These are phyloP conservation scores for Pocillopora damicornis DNA, from an alignment of 64 coral and sea anemone species.

Conservation along the genomic window DNA sequence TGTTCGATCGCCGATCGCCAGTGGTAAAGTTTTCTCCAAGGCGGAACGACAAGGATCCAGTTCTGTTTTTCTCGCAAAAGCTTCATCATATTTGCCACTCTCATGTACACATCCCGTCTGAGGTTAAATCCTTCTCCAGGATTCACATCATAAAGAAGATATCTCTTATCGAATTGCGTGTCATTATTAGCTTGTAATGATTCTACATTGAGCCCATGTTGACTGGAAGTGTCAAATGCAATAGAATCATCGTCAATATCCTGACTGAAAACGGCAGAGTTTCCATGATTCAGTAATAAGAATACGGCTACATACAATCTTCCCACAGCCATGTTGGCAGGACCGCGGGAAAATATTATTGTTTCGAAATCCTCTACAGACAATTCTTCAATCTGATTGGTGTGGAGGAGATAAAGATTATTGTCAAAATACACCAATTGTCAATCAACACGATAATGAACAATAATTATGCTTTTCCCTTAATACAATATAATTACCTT, in stretches of 20 bases:
- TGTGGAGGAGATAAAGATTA: background rate
- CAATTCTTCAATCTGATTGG: constrained; percentile 20
- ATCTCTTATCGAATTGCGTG: constrained; percentile 52
- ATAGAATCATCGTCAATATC: constrained; percentile 71
- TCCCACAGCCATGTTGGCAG: constrained; percentile 39
- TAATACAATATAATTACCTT: too few species aligned
- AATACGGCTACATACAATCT: background rate
- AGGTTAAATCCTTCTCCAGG: constrained; percentile 98
- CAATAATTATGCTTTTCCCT: too few species aligned
- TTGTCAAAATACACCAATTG: constrained; percentile 12
- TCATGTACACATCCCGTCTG: constrained; percentile 89
- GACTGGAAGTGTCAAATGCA: constrained; percentile 72
- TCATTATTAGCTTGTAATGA: constrained; percentile 24
- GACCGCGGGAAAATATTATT: background rate
- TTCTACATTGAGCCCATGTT: constrained; percentile 80
- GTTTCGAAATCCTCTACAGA: background rate
- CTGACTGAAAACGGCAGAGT: constrained; percentile 5
- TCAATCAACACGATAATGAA: constrained; percentile 1
- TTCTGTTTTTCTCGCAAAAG: constrained; percentile 76
- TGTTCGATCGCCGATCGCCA: constrained; percentile 88
- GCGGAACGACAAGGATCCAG: constrained; percentile 93
- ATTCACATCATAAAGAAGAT: constrained; percentile 96
- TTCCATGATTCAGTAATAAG: background rate
- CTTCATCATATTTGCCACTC: constrained; percentile 87
- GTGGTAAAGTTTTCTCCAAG: constrained; percentile 93